Conservation (phyloP, 2,113 vertebrate genomes). For the Neomonachus schauinslandi region DNA sequence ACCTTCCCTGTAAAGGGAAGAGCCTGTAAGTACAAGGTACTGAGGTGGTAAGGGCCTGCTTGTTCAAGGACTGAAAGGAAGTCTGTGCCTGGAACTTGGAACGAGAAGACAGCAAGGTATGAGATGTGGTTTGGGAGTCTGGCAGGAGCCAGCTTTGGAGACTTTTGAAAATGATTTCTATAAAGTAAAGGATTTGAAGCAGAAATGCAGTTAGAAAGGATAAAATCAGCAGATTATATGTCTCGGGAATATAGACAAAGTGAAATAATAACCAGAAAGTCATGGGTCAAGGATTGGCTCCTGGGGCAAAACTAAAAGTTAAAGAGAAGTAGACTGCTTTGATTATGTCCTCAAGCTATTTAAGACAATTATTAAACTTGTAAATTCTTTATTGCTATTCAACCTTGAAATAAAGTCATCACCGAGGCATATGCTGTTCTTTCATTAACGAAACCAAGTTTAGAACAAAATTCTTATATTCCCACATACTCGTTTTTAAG, state of each 20-base stretch:
- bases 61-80: neutral
- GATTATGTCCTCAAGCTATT: neutral
- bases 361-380: slow-evolving; percentile 58
- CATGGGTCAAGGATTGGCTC: neutral
- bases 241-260: neutral
- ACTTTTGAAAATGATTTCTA: neutral
- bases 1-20: neutral
- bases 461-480: neutral
- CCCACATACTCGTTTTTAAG: neutral
- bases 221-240: neutral
- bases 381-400: neutral
- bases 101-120: neutral
- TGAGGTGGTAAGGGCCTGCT: neutral
- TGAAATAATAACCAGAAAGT: slow-evolving; percentile 8
- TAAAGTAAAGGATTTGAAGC: neutral
- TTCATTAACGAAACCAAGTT: slow-evolving; percentile 23
- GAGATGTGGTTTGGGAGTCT: neutral
- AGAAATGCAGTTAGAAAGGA: neutral
- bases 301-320: neutral
- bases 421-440: neutral
- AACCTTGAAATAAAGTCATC: slow-evolving; percentile 46
- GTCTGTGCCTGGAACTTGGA: neutral
- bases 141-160: neutral
- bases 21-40: neutral
- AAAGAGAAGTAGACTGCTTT: neutral